These are phyloP conservation scores for Falco punctatus DNA, from an alignment of 2,113 vertebrate genomes.

Conservation along the genomic window DNA sequence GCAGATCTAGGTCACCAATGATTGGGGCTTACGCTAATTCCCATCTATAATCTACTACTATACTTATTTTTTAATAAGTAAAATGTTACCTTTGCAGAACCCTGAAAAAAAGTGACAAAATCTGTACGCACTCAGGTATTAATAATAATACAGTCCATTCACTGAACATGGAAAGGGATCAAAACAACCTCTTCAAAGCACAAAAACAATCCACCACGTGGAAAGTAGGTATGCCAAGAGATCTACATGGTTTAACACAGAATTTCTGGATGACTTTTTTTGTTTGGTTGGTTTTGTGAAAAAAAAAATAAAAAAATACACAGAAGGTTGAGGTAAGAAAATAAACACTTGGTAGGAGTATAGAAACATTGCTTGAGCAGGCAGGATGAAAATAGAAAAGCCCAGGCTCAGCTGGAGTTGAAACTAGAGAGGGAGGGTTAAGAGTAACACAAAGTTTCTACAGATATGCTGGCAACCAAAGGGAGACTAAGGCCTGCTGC, in stretches of 20 bases:
- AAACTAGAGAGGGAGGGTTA: neutral
- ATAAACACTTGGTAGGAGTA: neutral
- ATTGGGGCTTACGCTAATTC: neutral
- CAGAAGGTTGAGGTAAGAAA: neutral
- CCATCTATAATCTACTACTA: fast-evolving
- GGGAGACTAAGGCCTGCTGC: neutral
- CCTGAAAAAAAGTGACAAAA: neutral
- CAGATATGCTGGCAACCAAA: neutral
- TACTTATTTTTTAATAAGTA: neutral
- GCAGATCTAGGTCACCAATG: neutral
- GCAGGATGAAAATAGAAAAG: neutral
- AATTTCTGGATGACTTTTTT: neutral
- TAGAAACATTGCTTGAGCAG: neutral
- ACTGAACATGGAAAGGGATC: neutral
- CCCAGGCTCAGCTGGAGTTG: neutral
- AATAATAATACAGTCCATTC: neutral
- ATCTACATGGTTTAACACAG: neutral
- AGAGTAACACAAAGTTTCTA: neutral
- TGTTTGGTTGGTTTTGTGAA: no score
- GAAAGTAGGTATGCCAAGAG: neutral
- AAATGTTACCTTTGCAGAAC: neutral
- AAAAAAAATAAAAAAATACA: neutral
- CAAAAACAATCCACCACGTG: neutral
- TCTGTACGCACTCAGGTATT: neutral
- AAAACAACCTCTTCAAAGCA: neutral